Percentiles rank a stretch among this genome's conserved stretches.
These are phyloP conservation scores for Tangara arthus DNA, from an alignment of 2,797 vertebrate species.

Conservation along the genomic window DNA sequence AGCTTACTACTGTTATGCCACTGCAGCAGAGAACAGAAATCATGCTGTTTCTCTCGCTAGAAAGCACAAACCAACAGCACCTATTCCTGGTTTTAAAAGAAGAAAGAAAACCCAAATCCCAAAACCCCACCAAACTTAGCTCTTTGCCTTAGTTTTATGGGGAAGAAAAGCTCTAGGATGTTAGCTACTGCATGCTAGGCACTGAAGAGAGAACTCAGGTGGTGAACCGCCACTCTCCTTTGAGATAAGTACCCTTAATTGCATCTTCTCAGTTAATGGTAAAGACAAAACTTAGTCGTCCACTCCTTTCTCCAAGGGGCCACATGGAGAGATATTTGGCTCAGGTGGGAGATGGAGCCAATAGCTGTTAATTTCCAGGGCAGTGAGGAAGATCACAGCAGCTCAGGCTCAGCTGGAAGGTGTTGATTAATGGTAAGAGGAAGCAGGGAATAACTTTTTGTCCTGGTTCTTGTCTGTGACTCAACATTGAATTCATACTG, in stretches of 20 bases:
- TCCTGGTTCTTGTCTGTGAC: not conserved
- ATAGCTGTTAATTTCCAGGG: not conserved
- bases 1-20: not conserved
- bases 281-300: not conserved
- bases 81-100: not conserved
- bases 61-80: not conserved
- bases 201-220: not conserved
- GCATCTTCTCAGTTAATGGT: not conserved
- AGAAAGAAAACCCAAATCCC: not conserved
- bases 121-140: fast-evolving
- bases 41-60: not conserved
- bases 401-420: not conserved
- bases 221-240: not conserved
- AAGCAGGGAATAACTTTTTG: not conserved
- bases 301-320: not conserved
- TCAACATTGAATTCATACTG: not conserved
- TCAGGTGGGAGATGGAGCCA: not conserved
- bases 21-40: not conserved
- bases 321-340: not conserved
- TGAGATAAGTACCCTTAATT: not conserved
- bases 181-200: not conserved
- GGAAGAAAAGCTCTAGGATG: not conserved
- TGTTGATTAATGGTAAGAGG: not conserved
- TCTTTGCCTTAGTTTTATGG: not conserved
- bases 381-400: not conserved